Percentiles rank a stretch among this genome's conserved stretches.
phyloP scores from a whole-genome alignment of 1,140 invertebrate species.

The Pinna nobilis region DNA sequence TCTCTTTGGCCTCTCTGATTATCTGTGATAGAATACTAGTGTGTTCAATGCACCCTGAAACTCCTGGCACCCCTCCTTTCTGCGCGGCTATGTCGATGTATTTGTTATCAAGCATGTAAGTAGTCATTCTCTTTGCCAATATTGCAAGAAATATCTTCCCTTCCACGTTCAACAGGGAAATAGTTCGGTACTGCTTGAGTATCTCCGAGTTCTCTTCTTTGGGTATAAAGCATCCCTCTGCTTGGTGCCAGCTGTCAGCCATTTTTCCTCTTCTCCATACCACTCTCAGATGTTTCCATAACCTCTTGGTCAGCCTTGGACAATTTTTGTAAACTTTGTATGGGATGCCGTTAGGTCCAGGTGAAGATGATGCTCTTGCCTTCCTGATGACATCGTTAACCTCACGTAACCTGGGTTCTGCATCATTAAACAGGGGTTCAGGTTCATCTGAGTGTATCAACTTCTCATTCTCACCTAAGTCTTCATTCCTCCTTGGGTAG shows the following conservation, averaged over 20 bases:
- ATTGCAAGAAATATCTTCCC: slow-evolving; percentile 24
- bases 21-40: slow-evolving; percentile 22
- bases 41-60: slow-evolving; percentile 34
- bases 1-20: slow-evolving; percentile 38
- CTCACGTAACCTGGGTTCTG: not conserved
- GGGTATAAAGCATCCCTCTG: slow-evolving; percentile 24
- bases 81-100: slow-evolving; percentile 39
- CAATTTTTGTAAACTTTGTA: slow-evolving; percentile 26
- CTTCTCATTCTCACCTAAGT: not conserved
- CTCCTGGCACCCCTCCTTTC: slow-evolving; percentile 36
- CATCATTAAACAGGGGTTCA: not conserved
- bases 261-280: slow-evolving; percentile 16
- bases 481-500: not conserved
- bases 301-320: not conserved
- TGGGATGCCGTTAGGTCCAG: slow-evolving; percentile 2
- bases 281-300: slow-evolving; percentile 10
- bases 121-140: slow-evolving; percentile 8
- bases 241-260: slow-evolving; percentile 5
- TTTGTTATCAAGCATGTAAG: slow-evolving; percentile 9
- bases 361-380: not conserved
- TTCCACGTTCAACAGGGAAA: slow-evolving; percentile 3
- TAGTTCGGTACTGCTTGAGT: slow-evolving; percentile 17
- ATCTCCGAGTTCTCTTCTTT: slow-evolving; percentile 13
- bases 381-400: not conserved
- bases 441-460: not conserved